Evolutionary conservation across 2,113 vertebrate species (phyloP).

Genomic region (Atrichornis clamosus): DNA sequence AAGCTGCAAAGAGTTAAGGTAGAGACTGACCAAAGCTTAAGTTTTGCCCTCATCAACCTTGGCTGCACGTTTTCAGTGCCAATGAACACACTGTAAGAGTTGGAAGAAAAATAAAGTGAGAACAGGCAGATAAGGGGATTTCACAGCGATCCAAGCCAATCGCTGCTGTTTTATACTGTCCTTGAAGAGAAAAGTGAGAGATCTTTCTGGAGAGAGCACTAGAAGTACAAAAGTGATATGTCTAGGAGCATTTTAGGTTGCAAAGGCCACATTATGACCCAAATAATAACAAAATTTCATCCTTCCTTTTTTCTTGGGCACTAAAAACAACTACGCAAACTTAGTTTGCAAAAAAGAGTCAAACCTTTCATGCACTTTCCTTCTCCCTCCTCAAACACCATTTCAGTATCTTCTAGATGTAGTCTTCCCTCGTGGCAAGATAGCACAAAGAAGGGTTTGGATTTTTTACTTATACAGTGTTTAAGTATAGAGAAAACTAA

Average conservation of each 20-base stretch:
- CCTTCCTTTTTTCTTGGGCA: background rate
- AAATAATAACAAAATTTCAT: background rate
- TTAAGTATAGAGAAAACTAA: background rate
- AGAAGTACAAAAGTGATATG: background rate
- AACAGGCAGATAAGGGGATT: constrained; percentile 25
- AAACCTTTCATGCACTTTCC: background rate
- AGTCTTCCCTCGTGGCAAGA: background rate
- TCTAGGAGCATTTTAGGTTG: constrained; percentile 11
- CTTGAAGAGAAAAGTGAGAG: constrained; percentile 10
- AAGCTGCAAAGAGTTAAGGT: background rate
- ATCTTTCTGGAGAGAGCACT: background rate
- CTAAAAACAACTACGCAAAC: constrained; percentile 14
- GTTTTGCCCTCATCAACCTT: constrained; percentile 16
- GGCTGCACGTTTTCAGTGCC: background rate
- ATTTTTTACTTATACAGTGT: background rate
- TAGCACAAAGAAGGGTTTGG: background rate
- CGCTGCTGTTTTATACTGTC: background rate
- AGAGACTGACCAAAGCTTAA: background rate
- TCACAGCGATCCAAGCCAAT: background rate
- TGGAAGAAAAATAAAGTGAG: constrained; percentile 3
- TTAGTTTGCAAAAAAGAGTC: background rate
- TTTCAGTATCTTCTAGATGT: background rate
- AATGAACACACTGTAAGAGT: background rate
- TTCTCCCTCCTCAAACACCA: background rate
- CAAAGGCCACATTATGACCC: background rate